Evolutionary conservation across 2,888 invertebrate genomes (phyloP), one percentile per base, ranked within the genome.

Genomic region (Melikaiella ostensackeni): DNA sequence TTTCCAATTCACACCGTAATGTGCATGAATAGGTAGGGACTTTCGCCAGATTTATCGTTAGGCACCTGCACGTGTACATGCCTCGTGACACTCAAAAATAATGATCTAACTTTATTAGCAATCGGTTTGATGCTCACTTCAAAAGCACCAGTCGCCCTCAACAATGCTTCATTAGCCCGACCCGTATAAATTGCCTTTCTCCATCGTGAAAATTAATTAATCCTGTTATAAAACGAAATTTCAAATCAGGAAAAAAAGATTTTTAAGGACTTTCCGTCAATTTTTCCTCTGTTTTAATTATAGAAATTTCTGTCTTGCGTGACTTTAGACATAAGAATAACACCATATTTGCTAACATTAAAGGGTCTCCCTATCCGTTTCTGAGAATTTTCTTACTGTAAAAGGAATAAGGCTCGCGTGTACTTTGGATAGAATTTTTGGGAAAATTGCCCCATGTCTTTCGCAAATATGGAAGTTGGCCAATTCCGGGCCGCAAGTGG

Each of bases 301-400:
- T 1, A 16, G 1, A 42, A 42, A 5, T 42, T 42, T 16, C 16
- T 16, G 42, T 16, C 16, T 42, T 42, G 42, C 42, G 42, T 42
- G 42, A 42, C 16, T 16, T 16, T 5, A 42, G 42, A 42, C 16
- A 42, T 16, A 16, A 16, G 33, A 42, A 42, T 8, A 50, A n/a
- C n/a, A 24, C 74, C 57, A 74, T 74, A 74, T 74, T 16, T 57
- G 55, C 16, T 57, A 57, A 57, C 55, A 73, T 35, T 7, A 74
- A 30, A 57, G 24, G 33, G 33, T 33, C 24, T 33, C 21, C 57
- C 35, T 7, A 33, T 46, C 70, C 19, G 27, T 24, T 74, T 73
- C 70, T 24, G n/a, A 46, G 70, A 70, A 70, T 19, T 13, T 57
- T 24, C 50, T 33, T 19, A 27, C n/a, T 42, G 42, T 9, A 46